A percentile compares a stretch with the other conserved stretches of the same genome.
These are phyloP conservation scores for Clinocottus analis DNA, from an alignment of 2,113 vertebrate genomes.

Conservation along the genomic window DNA sequence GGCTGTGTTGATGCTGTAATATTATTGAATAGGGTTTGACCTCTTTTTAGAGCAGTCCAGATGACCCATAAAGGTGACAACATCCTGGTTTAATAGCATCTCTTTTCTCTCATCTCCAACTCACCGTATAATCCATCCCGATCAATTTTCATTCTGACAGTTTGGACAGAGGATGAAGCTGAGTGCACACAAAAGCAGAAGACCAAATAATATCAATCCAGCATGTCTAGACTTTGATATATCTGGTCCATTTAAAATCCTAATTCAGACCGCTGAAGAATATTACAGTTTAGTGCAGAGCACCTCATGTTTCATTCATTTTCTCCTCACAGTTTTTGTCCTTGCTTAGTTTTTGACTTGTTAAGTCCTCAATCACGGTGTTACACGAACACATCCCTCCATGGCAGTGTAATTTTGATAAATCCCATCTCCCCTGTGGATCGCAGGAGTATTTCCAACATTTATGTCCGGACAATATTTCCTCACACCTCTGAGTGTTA, in stretches of 20 bases:
- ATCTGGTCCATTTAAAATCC: slow-evolving; percentile 56
- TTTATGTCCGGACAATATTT: slow-evolving; percentile 38
- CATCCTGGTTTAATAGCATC: slow-evolving; percentile 28
- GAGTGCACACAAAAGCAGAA: slow-evolving; percentile 49
- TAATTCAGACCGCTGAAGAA: slow-evolving; percentile 53
- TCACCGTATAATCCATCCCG: slow-evolving; percentile 40
- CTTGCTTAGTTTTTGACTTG: slow-evolving; percentile 43
- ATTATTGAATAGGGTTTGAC: neutral
- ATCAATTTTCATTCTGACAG: slow-evolving; percentile 59
- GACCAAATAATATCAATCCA: slow-evolving; percentile 67
- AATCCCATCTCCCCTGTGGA: slow-evolving; percentile 30
- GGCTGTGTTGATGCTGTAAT: neutral
- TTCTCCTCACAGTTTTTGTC: slow-evolving; percentile 47
- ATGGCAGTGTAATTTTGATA: slow-evolving; percentile 39
- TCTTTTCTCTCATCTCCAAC: slow-evolving; percentile 36
- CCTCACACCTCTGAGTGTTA: slow-evolving; percentile 40
- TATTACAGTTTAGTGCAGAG: slow-evolving; percentile 24
- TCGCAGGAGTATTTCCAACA: slow-evolving; percentile 21
- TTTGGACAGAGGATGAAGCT: slow-evolving; percentile 49
- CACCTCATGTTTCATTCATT: slow-evolving; percentile 57
- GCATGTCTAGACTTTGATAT: slow-evolving; percentile 63
- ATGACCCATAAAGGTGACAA: slow-evolving; percentile 28
- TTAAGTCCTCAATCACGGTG: slow-evolving; percentile 57
- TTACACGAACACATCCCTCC: slow-evolving; percentile 31
- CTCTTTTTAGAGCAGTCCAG: neutral